Evolutionary conservation across 2,113 vertebrate genomes (phyloP), one percentile per base, ranked within the genome.

Genomic region (Sylvia atricapilla): DNA sequence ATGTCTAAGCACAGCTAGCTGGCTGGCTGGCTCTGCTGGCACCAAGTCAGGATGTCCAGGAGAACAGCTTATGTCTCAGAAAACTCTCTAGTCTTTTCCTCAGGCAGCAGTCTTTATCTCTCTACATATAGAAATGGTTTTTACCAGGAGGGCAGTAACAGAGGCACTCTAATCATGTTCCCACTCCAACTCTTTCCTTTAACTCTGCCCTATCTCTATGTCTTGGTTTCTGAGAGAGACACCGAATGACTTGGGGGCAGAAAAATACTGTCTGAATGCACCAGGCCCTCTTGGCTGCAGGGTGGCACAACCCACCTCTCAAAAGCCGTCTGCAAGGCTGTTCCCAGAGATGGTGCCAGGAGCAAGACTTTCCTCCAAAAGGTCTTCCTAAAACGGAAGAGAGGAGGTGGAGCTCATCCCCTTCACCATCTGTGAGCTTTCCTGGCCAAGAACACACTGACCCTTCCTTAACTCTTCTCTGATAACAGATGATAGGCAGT

Each of bases 341-440:
- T 7, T 79, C 62, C 58, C 49, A 47, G 49, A 4, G 3, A 55
- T 8, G 0, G 2, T 58, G 76, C 62, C 84, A 69, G 59, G 8
- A 93, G 11, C 12, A 31, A 85, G 62, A 47, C 46, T 75, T 79
- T 86, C 52, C 67, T 75, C 27, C 6, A 7, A 52, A 92, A 87
- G 50, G 82, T 73, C 50, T 74, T 81, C 74, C 82, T 59, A 68
- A 86, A 86, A 75, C 6, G 11, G 67, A 90, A 81, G 33, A 68
- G 47, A 82, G 35, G 63, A 67, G 53, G 72, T 64, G 44, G 53
- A 89, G 63, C 67, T 91, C 53, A 94, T 75, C 49, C 52, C 62
- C 63, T 91, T 76, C 49, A 60, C 49, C 44, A 89, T 73, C 80
- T 86, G 76, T 77, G 92, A 93, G 87, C 27, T 14, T 59, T 83